Percentiles rank a stretch among this genome's conserved stretches.
These are phyloP conservation scores for Mimumesa dahlbomi DNA, from an alignment of 2,888 invertebrate species.

Conservation along the genomic window DNA sequence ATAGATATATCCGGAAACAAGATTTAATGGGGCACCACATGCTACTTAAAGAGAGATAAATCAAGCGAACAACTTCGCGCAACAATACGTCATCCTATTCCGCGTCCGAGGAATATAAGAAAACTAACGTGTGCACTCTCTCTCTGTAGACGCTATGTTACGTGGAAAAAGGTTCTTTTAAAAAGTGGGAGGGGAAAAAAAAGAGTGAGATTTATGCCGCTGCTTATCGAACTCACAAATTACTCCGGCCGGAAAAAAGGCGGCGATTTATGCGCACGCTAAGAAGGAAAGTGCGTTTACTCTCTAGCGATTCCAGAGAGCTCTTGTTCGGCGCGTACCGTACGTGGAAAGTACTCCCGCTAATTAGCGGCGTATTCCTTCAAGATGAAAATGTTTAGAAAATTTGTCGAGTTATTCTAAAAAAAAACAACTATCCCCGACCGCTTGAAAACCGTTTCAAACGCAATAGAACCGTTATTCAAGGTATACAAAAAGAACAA, in stretches of 20 bases:
- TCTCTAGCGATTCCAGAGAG: constrained; percentile 16
- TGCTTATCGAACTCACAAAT: constrained; percentile 41
- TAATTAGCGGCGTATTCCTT: constrained; percentile 27
- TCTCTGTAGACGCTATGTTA: background rate
- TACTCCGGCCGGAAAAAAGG: constrained; percentile 18
- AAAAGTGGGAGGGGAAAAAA: background rate
- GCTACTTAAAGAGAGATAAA: constrained; percentile 52
- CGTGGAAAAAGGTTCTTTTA: constrained; percentile 3
- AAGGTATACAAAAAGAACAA: too few species aligned
- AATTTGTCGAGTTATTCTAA: too few species aligned
- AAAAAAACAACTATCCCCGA: too few species aligned
- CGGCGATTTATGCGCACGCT: constrained; percentile 40
- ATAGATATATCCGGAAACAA: constrained; percentile 19
- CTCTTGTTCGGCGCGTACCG: constrained; percentile 6
- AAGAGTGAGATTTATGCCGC: constrained; percentile 16
- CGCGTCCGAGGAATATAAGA: constrained; percentile 4
- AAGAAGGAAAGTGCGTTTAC: constrained; percentile 42
- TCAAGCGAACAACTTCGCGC: constrained; percentile 39
- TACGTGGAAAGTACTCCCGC: constrained; percentile 34
- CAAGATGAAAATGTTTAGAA: constrained; percentile 22
- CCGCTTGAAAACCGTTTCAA: too few species aligned
- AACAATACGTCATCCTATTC: constrained; percentile 39
- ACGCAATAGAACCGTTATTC: too few species aligned
- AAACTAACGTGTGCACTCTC: background rate
- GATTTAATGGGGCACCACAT: constrained; percentile 30